Evolutionary conservation across 2,888 invertebrate species (phyloP).

Genomic region (Euzophera pinguis): DNA sequence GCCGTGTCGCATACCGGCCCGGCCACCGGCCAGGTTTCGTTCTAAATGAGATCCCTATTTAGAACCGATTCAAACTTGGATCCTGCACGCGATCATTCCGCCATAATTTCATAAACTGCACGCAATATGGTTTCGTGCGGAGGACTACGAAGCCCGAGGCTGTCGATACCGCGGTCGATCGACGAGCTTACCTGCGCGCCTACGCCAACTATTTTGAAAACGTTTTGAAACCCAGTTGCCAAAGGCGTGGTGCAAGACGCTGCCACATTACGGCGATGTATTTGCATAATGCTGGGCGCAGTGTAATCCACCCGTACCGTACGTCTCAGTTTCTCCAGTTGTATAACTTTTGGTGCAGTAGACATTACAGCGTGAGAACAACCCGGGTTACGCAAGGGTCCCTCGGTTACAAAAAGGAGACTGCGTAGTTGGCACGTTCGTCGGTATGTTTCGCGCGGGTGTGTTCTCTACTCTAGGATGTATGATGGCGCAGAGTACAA

Average conservation of each 20-base stretch:
- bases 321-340: slow-evolving; percentile 54
- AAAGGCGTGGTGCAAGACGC: slow-evolving; percentile 73
- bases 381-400: slow-evolving; percentile 36
- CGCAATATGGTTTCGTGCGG: slow-evolving; percentile 36
- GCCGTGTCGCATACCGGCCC: slow-evolving; percentile 67
- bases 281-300: slow-evolving; percentile 73
- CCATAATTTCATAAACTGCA: slow-evolving; percentile 34
- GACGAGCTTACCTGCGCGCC: slow-evolving; percentile 47
- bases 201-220: slow-evolving; percentile 68
- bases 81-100: slow-evolving; percentile 36
- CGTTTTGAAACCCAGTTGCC: slow-evolving; percentile 72
- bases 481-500: slow-evolving; percentile 47
- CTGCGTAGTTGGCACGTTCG: slow-evolving; percentile 58
- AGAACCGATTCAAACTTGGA: slow-evolving; percentile 40
- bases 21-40: slow-evolving; percentile 57
- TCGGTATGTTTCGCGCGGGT: slow-evolving; percentile 47
- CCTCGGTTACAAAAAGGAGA: slow-evolving; percentile 27
- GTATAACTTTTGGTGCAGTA: slow-evolving; percentile 49
- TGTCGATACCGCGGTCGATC: slow-evolving; percentile 39
- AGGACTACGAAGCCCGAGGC: slow-evolving; percentile 36
- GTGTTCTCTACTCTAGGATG: slow-evolving; percentile 39
- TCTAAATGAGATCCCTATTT: slow-evolving; percentile 44
- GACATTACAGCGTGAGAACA: slow-evolving; percentile 33
- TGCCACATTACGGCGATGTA: slow-evolving; percentile 64
- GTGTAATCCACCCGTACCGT: slow-evolving; percentile 50